A percentile compares a stretch with the other conserved stretches of the same genome.
Conservation (phyloP, 2,888 invertebrate genomes). For the Elegia similella region DNA sequence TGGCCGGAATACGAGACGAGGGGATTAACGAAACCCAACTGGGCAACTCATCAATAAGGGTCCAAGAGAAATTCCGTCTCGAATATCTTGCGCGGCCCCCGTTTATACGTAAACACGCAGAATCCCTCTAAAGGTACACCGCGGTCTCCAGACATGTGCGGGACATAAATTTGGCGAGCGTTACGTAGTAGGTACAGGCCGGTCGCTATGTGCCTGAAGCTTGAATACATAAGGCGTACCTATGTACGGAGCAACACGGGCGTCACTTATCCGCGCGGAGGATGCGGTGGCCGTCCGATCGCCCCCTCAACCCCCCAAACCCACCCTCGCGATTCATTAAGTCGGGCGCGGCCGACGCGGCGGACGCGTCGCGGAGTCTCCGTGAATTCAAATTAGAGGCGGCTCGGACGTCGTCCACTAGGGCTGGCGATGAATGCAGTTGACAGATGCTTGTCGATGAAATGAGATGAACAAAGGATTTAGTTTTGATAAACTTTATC, state of each 20-base stretch:
- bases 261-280: constrained; percentile 81
- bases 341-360: constrained; percentile 80
- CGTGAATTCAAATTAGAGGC: constrained; percentile 82
- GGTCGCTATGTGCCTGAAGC: constrained; percentile 69
- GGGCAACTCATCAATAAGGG: constrained; percentile 70
- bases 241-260: constrained; percentile 77
- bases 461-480: constrained; percentile 7
- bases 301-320: constrained; percentile 56
- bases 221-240: constrained; percentile 72
- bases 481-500: neutral
- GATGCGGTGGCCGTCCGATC: constrained; percentile 80
- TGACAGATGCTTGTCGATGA: constrained; percentile 6
- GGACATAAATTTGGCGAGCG: constrained; percentile 81
- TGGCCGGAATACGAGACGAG: constrained; percentile 19
- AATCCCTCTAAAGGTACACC: constrained; percentile 80
- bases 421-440: constrained; percentile 39
- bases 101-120: constrained; percentile 79
- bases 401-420: constrained; percentile 75
- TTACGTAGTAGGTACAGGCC: constrained; percentile 77
- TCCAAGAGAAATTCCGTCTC: constrained; percentile 70
- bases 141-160: constrained; percentile 81
- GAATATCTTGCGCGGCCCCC: constrained; percentile 68
- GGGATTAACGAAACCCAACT: constrained; percentile 50
- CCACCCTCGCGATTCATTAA: constrained; percentile 76
- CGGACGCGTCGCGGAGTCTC: constrained; percentile 81